Evolutionary conservation across 2,113 vertebrate genomes (phyloP).

Genomic region (Strix aluco): DNA sequence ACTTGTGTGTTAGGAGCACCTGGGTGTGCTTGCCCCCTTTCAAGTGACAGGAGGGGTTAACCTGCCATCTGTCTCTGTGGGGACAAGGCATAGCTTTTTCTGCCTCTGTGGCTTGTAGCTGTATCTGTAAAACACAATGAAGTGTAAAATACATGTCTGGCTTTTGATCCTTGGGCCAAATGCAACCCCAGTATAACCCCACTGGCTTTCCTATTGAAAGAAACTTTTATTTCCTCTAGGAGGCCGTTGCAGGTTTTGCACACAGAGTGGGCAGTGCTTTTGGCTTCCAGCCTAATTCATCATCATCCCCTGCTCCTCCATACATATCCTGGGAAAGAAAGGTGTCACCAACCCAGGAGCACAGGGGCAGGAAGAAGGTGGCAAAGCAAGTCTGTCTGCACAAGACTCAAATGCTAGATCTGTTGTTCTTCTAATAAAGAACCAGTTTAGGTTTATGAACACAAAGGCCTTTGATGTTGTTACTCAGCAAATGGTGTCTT

Average conservation of each 20-base stretch:
- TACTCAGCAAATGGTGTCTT: not conserved
- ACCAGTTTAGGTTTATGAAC: not conserved
- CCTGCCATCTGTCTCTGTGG: not conserved
- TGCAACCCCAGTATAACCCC: not conserved
- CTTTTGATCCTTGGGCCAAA: constrained; percentile 8
- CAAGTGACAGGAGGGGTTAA: not conserved
- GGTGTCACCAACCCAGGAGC: not conserved
- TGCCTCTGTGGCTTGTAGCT: not conserved
- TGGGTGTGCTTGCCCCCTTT: not conserved
- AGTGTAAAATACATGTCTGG: not conserved
- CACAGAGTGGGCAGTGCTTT: not conserved
- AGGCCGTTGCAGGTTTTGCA: not conserved
- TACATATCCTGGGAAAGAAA: not conserved
- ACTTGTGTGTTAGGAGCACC: not conserved
- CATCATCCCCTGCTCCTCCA: not conserved
- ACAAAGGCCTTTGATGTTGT: constrained; percentile 26
- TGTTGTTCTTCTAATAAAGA: not conserved
- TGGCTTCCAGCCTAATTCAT: constrained; percentile 5
- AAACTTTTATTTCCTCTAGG: constrained; percentile 3
- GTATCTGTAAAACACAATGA: not conserved
- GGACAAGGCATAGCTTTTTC: not conserved
- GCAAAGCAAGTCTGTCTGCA: not conserved
- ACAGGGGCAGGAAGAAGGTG: not conserved
- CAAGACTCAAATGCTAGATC: not conserved
- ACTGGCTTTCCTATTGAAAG: not conserved